Base-by-base conservation (phyloP, 2,888 invertebrate species). In the Lasioglossum zephyrum region DNA sequence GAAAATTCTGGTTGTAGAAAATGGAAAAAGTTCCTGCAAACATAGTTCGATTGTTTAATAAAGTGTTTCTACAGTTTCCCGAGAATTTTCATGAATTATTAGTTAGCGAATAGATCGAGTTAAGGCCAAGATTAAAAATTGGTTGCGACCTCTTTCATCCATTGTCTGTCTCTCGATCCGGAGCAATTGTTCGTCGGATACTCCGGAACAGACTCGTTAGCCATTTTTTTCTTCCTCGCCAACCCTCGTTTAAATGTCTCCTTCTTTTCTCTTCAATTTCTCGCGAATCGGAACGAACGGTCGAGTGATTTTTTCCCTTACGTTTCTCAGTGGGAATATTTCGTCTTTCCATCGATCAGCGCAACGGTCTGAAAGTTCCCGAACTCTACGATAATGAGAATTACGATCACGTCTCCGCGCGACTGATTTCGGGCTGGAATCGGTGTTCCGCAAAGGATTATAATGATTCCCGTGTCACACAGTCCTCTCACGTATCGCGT, bases 401-500 rank as follows among this genome's bases (percentile, higher is more conserved):
- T 92, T 92, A 92, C 92, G 89, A 89, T 93, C 92, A 93, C 92
- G 92, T 92, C 77, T 83, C 84, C 57, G 86, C 77, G 86, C 90
- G 88, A 89, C 91, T 92, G 92, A 92, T 93, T 92, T 90, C 88
- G 84, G 88, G 89, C 91, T 90, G 87, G 92, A 92, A 88, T 91
- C 84, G 85, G 73, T 44, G 73, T 73, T 44, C 72, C 73, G 60
- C 77, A 83, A 77, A 86, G 87, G 87, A 89, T 91, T 91, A 91
- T 91, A 91, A 91, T 89, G 90, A 91, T 89, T 88, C 87, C 53
- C 26, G 72, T 75, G 79, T 85, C 76, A 63, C 49, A 73, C 53
- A 88, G 75, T 82, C 89, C 26, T 53, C 81, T 81, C 90, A 88
- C 85, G 87, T 84, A 85, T 44, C 66, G 53, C 39, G 39, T 11